Conservation (phyloP, 2,888 invertebrate species). For the Ophioninae sp. region DNA sequence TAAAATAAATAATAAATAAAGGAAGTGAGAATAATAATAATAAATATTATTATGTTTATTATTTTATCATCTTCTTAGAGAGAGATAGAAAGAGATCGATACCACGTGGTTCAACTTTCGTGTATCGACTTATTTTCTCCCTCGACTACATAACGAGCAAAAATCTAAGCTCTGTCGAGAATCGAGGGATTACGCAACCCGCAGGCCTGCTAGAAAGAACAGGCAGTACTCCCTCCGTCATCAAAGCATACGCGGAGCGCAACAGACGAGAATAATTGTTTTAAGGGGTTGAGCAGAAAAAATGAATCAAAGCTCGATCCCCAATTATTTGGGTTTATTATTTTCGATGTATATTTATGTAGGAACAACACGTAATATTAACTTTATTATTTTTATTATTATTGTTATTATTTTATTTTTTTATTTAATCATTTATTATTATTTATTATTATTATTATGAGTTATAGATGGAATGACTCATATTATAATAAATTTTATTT, state of each 20-base stretch:
- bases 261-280: conserved; percentile 20
- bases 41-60: too few species aligned
- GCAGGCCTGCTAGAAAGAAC: conserved; percentile 9
- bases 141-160: background rate
- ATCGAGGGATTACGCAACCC: conserved; percentile 27
- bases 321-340: background rate
- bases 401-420: too few species aligned
- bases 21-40: too few species aligned
- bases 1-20: too few species aligned
- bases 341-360: too few species aligned
- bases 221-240: conserved; percentile 9
- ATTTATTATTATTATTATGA: too few species aligned
- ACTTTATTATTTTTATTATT: too few species aligned
- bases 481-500: too few species aligned
- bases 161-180: conserved; percentile 6
- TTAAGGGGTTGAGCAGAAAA: background rate
- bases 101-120: conserved; percentile 42
- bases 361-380: background rate
- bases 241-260: conserved; percentile 8
- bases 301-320: background rate
- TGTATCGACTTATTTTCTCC: conserved; percentile 21
- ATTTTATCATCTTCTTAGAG: too few species aligned
- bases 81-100: background rate
- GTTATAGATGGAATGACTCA: too few species aligned
- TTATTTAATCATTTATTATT: too few species aligned